These are phyloP conservation scores for Percopsis omiscomaycus DNA, from an alignment of 2,797 vertebrate species.

Conservation along the genomic window DNA sequence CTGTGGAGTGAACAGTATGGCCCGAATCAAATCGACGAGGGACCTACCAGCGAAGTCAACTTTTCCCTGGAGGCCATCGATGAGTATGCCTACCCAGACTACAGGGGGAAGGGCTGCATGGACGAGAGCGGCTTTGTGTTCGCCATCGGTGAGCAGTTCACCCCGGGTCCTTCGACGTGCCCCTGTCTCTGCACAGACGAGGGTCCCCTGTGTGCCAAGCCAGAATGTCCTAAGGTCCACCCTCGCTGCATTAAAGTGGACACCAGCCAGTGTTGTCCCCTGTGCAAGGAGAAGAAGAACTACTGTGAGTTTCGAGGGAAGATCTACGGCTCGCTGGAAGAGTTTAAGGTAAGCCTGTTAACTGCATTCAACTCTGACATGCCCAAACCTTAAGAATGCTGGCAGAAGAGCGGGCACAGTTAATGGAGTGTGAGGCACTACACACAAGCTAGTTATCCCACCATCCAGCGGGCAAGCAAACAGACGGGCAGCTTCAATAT, in stretches of 20 bases:
- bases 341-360: conserved; percentile 92
- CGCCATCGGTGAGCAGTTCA: conserved; percentile 94
- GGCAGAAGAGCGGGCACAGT: conserved; percentile 50
- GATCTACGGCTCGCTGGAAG: conserved; percentile 90
- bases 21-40: conserved; percentile 77
- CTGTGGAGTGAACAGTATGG: conserved; percentile 74
- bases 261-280: conserved; percentile 96
- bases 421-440: conserved; percentile 55
- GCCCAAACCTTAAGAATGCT: conserved; percentile 54
- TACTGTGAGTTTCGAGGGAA: conserved; percentile 96
- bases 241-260: conserved; percentile 95
- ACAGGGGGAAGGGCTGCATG: conserved; percentile 97
- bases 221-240: conserved; percentile 94
- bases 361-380: conserved; percentile 53
- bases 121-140: conserved; percentile 98
- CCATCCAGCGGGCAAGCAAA: conserved; percentile 50
- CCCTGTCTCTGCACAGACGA: conserved; percentile 99
- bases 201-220: conserved; percentile 92
- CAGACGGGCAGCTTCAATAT: conserved; percentile 70
- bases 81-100: conserved; percentile 96
- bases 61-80: conserved; percentile 85
- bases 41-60: conserved; percentile 78
- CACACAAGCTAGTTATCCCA: conserved; percentile 51
- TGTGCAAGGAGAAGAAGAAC: conserved; percentile 95
- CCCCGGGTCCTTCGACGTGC: conserved; percentile 93